Evolutionary conservation across 2,113 vertebrate species (phyloP).

Genomic region (Pelusios castaneus): DNA sequence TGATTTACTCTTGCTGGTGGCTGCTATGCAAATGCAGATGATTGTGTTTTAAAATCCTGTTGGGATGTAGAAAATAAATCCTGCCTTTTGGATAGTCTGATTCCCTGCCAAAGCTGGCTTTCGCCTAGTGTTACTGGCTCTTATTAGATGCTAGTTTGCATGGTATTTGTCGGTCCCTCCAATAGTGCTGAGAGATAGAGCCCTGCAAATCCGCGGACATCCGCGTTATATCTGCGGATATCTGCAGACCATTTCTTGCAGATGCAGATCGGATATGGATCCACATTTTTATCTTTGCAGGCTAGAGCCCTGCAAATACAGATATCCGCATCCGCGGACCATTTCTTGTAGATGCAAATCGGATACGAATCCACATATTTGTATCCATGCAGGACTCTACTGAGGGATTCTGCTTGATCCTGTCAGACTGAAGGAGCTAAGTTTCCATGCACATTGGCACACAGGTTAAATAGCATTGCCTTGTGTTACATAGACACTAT

Average conservation of each 20-base stretch:
- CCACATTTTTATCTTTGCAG: too few species aligned
- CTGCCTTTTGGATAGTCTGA: not conserved
- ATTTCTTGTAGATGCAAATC: too few species aligned
- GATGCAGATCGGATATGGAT: too few species aligned
- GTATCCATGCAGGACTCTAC: too few species aligned
- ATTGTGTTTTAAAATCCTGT: not conserved
- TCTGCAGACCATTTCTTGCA: too few species aligned
- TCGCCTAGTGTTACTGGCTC: not conserved
- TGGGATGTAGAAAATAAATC: not conserved
- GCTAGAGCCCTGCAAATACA: too few species aligned
- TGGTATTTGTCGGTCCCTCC: not conserved
- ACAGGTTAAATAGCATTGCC: not conserved
- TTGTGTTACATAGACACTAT: not conserved
- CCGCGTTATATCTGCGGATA: too few species aligned
- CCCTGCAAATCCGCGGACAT: too few species aligned
- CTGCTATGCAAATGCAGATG: not conserved
- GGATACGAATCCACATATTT: too few species aligned
- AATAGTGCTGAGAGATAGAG: too few species aligned
- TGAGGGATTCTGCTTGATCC: not conserved
- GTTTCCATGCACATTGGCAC: not conserved
- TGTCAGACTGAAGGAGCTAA: not conserved
- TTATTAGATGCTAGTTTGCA: not conserved
- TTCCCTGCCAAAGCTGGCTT: not conserved
- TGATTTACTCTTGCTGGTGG: not conserved
- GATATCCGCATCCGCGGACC: too few species aligned